Evolutionary conservation across 2,888 invertebrate species (phyloP).

Genomic region (Macroteleia sp.): DNA sequence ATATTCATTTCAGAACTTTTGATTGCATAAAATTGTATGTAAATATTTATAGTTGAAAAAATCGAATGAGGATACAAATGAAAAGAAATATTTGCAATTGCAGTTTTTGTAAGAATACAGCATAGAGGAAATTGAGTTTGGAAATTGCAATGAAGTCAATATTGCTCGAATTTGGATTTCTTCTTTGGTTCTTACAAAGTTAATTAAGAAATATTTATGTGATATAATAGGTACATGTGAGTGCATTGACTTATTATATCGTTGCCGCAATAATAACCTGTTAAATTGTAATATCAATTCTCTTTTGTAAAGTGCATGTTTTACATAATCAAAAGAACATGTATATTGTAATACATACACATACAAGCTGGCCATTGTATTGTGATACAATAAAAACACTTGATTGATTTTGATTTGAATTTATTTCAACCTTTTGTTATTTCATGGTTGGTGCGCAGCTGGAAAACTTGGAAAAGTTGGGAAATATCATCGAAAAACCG

Average conservation of each 20-base stretch:
- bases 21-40: conserved; percentile 17
- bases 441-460: too few relatives aligned
- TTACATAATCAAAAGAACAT: conserved; percentile 11
- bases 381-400: conserved; percentile 40
- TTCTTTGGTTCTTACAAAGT: not conserved
- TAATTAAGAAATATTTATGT: not conserved
- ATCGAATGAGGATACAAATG: not conserved
- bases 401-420: conserved; percentile 10
- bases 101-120: conserved; percentile 6
- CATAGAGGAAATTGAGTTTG: too few relatives aligned
- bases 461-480: too few relatives aligned
- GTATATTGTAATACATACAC: conserved; percentile 16
- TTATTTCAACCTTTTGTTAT: conserved; percentile 15
- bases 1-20: conserved; percentile 22
- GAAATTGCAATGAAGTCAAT: too few relatives aligned
- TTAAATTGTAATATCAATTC: not conserved
- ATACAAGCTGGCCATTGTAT: conserved; percentile 46
- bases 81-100: not conserved
- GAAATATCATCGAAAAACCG: too few relatives aligned
- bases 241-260: conserved; percentile 1
- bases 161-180: too few relatives aligned
- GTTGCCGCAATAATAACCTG: not conserved
- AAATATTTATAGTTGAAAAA: conserved; percentile 15
- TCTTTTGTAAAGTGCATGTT: conserved; percentile 12
- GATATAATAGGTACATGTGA: not conserved